Evolutionary conservation across 1,140 invertebrate genomes (phyloP), one percentile per base, ranked within the genome.

Genomic region (Aethina tumida): DNA sequence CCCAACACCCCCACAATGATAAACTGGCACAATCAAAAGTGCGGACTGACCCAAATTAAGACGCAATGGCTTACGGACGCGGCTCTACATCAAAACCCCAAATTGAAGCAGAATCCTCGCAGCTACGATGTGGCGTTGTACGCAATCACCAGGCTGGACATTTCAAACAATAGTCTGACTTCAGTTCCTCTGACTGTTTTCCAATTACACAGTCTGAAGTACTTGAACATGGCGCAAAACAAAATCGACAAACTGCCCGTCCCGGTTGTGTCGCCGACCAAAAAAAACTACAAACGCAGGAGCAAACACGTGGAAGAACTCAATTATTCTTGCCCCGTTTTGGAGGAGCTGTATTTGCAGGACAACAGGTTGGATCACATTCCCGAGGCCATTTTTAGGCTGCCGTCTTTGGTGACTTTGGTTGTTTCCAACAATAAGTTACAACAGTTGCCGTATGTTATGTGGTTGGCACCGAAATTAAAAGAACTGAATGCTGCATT

Each of bases 391-490:
- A 61, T 94, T 2, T 91, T 97, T 63, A 71, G 74, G 14, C 68
- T 97, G 24, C 87, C 89, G 0, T 64, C 74, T 0, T 64, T 99
- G 1, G 71, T 77, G 13, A 81, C 82, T 3, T 67, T 98, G 45
- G 92, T 97, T 61, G 75, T 94, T 0, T 91, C 91, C 0, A 90
- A 95, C 56, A 99, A 99, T 61, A 90, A 91, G 59, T 63, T 99
- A n/a, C 81, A 84, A 26, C 66, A 71, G 33, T 58, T 97, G 20
- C 92, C 94, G 0, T 74, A 80, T 29, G 79, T 81, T 39, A 69
- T 98, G 60, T 99, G 96, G 96, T 65, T 73, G n/a, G 75, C 89
- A 1, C 86, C 88, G 0, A 83, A 83, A 43, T 64, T 97, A 15
- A 76, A 86, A 39, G 93, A 97, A 60, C 60, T 98, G 7, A 97